Evolutionary conservation across 2,888 invertebrate species (phyloP).

Genomic region (Spicauda simplicius): DNA sequence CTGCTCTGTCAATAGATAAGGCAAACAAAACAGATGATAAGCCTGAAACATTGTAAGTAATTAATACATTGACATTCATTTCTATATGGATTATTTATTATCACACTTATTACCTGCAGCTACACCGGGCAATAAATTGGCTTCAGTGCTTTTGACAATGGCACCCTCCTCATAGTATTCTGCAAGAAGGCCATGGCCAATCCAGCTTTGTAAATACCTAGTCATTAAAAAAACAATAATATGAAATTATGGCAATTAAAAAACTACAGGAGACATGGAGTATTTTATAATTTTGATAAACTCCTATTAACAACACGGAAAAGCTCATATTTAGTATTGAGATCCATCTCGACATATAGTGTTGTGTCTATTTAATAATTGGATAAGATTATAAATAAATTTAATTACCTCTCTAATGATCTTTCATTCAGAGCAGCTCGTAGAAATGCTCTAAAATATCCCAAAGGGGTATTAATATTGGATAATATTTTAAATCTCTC

Average conservation of each 20-base stretch:
- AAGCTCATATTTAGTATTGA: too few species aligned
- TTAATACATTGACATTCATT: slow-evolving; percentile 37
- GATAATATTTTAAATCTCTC: slow-evolving; percentile 90
- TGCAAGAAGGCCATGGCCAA: slow-evolving; percentile 87
- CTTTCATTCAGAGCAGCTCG: slow-evolving; percentile 96
- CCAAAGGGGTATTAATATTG: slow-evolving; percentile 85
- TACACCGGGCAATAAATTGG: slow-evolving; percentile 92
- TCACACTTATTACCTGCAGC: slow-evolving; percentile 88
- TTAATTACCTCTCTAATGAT: slow-evolving; percentile 88
- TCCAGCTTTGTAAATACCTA: slow-evolving; percentile 90
- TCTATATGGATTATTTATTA: slow-evolving; percentile 32
- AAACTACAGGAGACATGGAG: too few species aligned
- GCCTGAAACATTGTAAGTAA: slow-evolving; percentile 80
- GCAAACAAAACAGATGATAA: slow-evolving; percentile 96
- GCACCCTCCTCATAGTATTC: slow-evolving; percentile 95
- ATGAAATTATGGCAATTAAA: neutral
- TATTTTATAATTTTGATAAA: too few species aligned
- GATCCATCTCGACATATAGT: too few species aligned
- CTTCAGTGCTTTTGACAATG: slow-evolving; percentile 92
- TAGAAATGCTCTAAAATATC: slow-evolving; percentile 95
- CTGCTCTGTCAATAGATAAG: slow-evolving; percentile 94
- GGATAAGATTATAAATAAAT: neutral
- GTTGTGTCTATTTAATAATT: too few species aligned
- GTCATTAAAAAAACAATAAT: slow-evolving; percentile 27
- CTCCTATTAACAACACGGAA: too few species aligned